These are phyloP conservation scores for Dendropsophus ebraccatus DNA, from an alignment of 2,113 vertebrate genomes.

Conservation along the genomic window DNA sequence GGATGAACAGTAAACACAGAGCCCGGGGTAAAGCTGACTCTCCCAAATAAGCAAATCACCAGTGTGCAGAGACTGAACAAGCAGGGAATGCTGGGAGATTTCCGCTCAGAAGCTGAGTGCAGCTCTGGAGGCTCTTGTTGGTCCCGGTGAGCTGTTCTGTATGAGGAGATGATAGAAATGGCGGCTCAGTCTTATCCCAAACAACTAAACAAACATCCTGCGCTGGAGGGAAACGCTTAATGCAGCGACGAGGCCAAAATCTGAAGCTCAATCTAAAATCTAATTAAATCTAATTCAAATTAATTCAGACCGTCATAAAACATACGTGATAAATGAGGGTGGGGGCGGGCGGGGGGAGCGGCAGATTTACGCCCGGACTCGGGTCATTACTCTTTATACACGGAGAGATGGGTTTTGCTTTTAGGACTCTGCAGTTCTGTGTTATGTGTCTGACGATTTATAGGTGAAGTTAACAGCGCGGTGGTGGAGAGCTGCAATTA, in stretches of 20 bases:
- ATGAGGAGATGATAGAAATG: not conserved
- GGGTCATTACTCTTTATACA: slow-evolving; percentile 54
- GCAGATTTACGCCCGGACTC: slow-evolving; percentile 35
- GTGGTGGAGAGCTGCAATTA: not conserved
- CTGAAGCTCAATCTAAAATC: slow-evolving; percentile 35
- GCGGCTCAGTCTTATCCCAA: not conserved
- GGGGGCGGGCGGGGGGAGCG: not conserved
- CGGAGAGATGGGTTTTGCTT: slow-evolving; percentile 19
- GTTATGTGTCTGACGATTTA: slow-evolving; percentile 30
- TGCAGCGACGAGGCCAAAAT: not conserved
- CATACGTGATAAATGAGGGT: slow-evolving; percentile 43
- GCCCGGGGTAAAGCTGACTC: no score
- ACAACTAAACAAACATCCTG: slow-evolving; percentile 21
- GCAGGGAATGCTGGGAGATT: not conserved
- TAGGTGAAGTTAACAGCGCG: slow-evolving; percentile 6
- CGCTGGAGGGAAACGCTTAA: slow-evolving; percentile 27
- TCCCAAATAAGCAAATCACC: not conserved
- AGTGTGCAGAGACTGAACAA: not conserved
- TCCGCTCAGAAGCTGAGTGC: not conserved
- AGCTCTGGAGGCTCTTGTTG: no score
- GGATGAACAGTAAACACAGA: no score
- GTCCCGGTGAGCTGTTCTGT: no score
- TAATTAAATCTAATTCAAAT: slow-evolving; percentile 56
- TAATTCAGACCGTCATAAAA: slow-evolving; percentile 56
- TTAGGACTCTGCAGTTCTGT: slow-evolving; percentile 34